Base-by-base conservation (phyloP, 2,113 vertebrate species). In the Neodon shergylaensis region DNA sequence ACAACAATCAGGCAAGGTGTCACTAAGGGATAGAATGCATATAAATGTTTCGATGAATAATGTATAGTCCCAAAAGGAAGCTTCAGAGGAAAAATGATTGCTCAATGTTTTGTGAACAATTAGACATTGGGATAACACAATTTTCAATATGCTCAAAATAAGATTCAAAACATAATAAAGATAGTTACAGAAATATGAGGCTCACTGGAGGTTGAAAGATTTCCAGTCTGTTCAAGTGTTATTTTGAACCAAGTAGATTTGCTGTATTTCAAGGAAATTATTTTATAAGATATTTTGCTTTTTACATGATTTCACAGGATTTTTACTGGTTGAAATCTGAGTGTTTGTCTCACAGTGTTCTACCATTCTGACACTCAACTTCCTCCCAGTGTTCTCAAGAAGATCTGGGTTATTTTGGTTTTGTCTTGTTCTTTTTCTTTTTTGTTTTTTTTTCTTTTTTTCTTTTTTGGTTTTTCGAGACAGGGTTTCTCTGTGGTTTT, bases 201-300 rank as follows among this genome's bases (percentile, higher is more conserved):
- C 70, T 81, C n/a, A n/a, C 31, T 31, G 70, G 26, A 66, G 28
- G 52, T 13, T 61, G 82, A 88, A 66, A 4, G 0, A 91, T 68
- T 73, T 95, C 12, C 90, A 90, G 24, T 87, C 21, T 82, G 28
- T 36, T 76, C 21, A 24, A 49, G 5, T 9, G 88, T 73, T 85
- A 66, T 72, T 81, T 93, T 73, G 44, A 94, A 54, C 42, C 26
- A 79, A 21, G 19, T 93, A 11, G 1, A 8, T 52, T 47, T 82
- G 16, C 22, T 84, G 1, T 81, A 76, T 85, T 94, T 82, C 39
- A 92, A 77, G 76, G 28, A 16, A 85, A 85, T 54, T 9, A 1
- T 68, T 85, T 12, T 74, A 90, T 79, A 66, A 90, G 88, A 72
- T 79, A 61, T 58, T 94, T 81, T 79, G 22, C 2, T 90, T 92